A percentile compares a stretch with the other conserved stretches of the same genome.
Conservation (phyloP, 2,888 invertebrate species). For the Agriotes lineatus region DNA sequence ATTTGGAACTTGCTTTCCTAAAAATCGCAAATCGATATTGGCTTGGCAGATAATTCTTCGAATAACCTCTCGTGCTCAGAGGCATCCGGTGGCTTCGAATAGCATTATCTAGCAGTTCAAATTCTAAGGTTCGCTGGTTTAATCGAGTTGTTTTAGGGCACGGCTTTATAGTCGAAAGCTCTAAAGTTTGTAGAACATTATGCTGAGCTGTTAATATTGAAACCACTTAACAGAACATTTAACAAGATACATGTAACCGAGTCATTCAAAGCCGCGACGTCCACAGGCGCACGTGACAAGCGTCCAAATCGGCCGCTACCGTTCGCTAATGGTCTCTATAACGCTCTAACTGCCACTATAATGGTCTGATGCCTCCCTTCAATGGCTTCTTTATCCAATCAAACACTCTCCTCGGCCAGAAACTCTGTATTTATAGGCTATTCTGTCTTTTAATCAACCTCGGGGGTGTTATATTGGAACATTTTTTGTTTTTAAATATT, state of each 20-base stretch:
- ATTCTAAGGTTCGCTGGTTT: constrained; percentile 5
- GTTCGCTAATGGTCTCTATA: constrained; percentile 43
- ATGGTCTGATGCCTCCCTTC: constrained; percentile 58
- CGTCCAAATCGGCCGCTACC: constrained; percentile 52
- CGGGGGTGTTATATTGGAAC: constrained; percentile 25
- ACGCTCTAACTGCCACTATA: constrained; percentile 53
- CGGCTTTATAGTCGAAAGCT: constrained; percentile 18
- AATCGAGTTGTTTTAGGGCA: constrained; percentile 15
- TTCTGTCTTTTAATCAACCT: constrained; percentile 41
- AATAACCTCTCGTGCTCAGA: too few relatives aligned
- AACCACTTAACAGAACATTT: constrained; percentile 51
- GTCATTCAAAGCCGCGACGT: constrained; percentile 47
- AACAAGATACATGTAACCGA: constrained; percentile 55
- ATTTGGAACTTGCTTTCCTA: too few relatives aligned
- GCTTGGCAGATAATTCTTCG: too few relatives aligned
- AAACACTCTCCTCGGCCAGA: constrained; percentile 47
- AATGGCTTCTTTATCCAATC: constrained; percentile 60
- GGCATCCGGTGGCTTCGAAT: not conserved
- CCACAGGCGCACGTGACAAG: constrained; percentile 53
- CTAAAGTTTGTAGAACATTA: constrained; percentile 25
- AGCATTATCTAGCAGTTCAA: not conserved
- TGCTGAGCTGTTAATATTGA: constrained; percentile 36
- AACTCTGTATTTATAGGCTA: constrained; percentile 41
- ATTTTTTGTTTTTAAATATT: constrained; percentile 32
- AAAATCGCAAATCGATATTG: too few relatives aligned